Conservation (phyloP, 1,140 invertebrate genomes). For the Pachypeltis micranthus region DNA sequence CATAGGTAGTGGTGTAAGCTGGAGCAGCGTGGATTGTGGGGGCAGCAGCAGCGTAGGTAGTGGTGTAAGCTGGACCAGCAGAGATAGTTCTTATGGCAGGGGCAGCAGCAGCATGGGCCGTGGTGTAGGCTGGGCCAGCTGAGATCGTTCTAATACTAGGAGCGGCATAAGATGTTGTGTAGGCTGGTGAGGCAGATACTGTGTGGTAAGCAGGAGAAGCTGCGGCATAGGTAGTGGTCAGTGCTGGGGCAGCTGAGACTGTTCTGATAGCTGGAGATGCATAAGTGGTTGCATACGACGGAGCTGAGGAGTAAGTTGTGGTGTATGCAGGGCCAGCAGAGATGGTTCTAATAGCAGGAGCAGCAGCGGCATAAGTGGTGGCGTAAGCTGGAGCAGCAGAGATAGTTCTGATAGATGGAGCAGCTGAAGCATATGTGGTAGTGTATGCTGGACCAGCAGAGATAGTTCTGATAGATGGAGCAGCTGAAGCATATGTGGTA, state of each 20-base stretch:
- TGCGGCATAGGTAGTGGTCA: background rate
- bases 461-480: slow-evolving; percentile 15
- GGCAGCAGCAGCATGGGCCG: slow-evolving; percentile 14
- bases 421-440: no score
- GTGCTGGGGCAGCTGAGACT: slow-evolving; percentile 11
- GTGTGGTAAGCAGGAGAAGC: slow-evolving; percentile 8
- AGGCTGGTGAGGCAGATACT: no score
- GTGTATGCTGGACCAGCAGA: background rate
- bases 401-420: slow-evolving; percentile 14
- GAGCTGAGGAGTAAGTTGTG: background rate
- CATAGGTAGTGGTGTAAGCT: slow-evolving; percentile 19
- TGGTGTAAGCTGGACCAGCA: background rate
- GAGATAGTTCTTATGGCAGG: slow-evolving; percentile 12
- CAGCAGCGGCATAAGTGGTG: slow-evolving; percentile 15
- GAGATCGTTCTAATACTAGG: background rate
- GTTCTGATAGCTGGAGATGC: slow-evolving; percentile 15
- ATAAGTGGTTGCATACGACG: background rate
- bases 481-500: no score
- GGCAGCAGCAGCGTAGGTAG: slow-evolving; percentile 20
- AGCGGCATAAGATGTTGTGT: slow-evolving; percentile 19
- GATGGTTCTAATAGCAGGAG: background rate
- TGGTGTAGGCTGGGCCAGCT: slow-evolving; percentile 12
- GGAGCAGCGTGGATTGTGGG: slow-evolving; percentile 19
- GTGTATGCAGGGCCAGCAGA: background rate
- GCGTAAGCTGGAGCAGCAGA: slow-evolving; percentile 1